Evolutionary conservation across 2,888 invertebrate species (phyloP).

Genomic region (Drosophila vallismaia): DNA sequence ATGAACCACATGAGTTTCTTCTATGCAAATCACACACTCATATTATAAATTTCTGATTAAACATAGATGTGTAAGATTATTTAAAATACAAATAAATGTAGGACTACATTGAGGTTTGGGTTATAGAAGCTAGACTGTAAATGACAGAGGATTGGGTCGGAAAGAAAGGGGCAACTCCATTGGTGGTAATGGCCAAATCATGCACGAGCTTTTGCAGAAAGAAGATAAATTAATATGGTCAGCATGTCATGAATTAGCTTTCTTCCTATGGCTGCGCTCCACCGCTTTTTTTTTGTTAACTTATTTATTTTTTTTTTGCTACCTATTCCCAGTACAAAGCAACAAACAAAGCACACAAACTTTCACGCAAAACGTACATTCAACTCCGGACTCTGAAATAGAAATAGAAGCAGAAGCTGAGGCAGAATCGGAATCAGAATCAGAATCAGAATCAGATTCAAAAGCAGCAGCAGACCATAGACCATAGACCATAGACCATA

Average conservation of each 20-base stretch:
- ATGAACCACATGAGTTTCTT: background rate
- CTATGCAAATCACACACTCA: background rate
- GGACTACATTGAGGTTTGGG: background rate
- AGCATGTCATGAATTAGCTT: conserved; percentile 79
- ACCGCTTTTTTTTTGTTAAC: conserved; percentile 4
- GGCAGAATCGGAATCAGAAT: conserved; percentile 37
- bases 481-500: conserved; percentile 26
- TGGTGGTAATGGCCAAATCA: conserved; percentile 75
- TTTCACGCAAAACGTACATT: conserved; percentile 80
- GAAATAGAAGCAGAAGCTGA: conserved; percentile 21
- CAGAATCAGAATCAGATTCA: conserved; percentile 21
- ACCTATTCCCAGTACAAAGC: conserved; percentile 47
- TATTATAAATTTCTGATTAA: background rate
- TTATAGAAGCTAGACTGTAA: conserved; percentile 25
- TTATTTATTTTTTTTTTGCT: conserved; percentile 12
- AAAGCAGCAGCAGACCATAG: conserved; percentile 36
- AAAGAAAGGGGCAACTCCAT: conserved; percentile 35
- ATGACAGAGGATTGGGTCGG: conserved; percentile 12
- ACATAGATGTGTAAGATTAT: background rate
- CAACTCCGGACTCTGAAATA: conserved; percentile 54
- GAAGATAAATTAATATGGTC: conserved; percentile 81
- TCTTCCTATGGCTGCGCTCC: conserved; percentile 47
- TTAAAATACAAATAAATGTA: background rate
- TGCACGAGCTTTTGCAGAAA: conserved; percentile 75
- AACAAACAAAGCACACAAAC: conserved; percentile 72